Base-by-base conservation (phyloP, 2,113 vertebrate genomes). In the Merops nubicus region DNA sequence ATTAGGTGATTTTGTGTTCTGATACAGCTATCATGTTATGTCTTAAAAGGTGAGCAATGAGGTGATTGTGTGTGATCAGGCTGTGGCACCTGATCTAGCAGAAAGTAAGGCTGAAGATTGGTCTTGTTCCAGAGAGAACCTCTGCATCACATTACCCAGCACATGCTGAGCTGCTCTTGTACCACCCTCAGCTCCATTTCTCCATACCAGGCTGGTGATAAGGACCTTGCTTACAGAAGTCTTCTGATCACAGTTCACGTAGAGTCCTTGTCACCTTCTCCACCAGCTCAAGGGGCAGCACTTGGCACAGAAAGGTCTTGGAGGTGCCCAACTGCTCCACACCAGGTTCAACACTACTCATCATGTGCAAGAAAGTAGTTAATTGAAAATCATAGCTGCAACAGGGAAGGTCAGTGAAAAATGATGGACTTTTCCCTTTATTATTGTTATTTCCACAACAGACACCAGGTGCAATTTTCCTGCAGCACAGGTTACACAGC, bases 41-140 rank as follows among this genome's bases (percentile, higher is more conserved):
- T 6, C n/a, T 67, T 8, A 28, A 43, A 25, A 40, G 45, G 60
- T 26, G 54, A 85, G 74, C 48, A 36, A 2, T 8, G 29, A 25
- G n/a, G 29, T 13, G 60, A 38, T 40, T 3, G 11, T 1, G 6
- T 2, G 42, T 7, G 42, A n/a, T 15, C 0, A 3, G 42, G 42
- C 31, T 33, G 56, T 12, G 50, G 10, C 51, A 31, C 22, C 47
- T 7, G 4, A 33, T 9, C 7, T 7, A 40, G 45, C 50, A 21
- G 47, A 48, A 57, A 15, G n/a, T 29, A 26, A 38, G 34, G 54
- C 57, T 28, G 6, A n/a, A 50, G 72, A 25, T 6, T 9, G 26
- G 26, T 2, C 45, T 8, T 34, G 53, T 31, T 15, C 57, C 62
- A 34, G 54, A 19, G 29, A 5, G 25, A 47, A 10, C 54, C 11